Evolutionary conservation across 2,888 invertebrate species (phyloP).

Genomic region (Aelia acuminata): DNA sequence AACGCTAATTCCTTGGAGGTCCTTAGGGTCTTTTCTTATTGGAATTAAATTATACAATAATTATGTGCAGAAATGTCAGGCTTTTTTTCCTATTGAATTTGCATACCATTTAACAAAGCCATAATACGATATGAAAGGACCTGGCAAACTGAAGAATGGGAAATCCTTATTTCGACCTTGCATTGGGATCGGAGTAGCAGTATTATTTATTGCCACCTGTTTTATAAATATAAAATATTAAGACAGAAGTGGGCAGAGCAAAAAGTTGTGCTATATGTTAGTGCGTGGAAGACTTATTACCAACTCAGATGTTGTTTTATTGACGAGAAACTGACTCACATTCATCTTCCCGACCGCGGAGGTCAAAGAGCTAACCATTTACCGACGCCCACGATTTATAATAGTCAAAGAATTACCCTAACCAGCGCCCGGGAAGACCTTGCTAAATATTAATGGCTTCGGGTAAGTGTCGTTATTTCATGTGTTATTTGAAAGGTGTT

Average conservation of each 20-base stretch:
- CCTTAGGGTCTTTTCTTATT: too few species aligned
- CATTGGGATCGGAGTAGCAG: background rate
- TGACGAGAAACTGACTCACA: conserved; percentile 43
- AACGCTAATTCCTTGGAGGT: too few species aligned
- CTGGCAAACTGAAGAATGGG: background rate
- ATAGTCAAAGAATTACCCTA: conserved; percentile 29
- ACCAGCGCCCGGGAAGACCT: conserved; percentile 32
- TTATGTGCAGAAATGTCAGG: too few species aligned
- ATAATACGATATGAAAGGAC: too few species aligned
- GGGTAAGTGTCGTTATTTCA: conserved; percentile 34
- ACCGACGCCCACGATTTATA: conserved; percentile 39
- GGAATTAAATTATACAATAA: too few species aligned
- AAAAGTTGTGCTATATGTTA: conserved; percentile 18
- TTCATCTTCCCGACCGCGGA: conserved; percentile 26
- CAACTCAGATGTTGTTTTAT: conserved; percentile 32
- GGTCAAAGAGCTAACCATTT: conserved; percentile 37
- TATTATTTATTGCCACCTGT: background rate
- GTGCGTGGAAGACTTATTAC: background rate
- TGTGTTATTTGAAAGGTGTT: conserved; percentile 40
- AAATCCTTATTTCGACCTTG: background rate
- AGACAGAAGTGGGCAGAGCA: conserved; percentile 16
- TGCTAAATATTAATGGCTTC: conserved; percentile 44
- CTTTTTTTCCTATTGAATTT: too few species aligned
- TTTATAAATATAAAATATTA: conserved; percentile 18
- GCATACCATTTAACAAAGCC: too few species aligned